These are phyloP conservation scores for Neoaliturus tenellus DNA, from an alignment of 2,888 invertebrate species.

Conservation along the genomic window DNA sequence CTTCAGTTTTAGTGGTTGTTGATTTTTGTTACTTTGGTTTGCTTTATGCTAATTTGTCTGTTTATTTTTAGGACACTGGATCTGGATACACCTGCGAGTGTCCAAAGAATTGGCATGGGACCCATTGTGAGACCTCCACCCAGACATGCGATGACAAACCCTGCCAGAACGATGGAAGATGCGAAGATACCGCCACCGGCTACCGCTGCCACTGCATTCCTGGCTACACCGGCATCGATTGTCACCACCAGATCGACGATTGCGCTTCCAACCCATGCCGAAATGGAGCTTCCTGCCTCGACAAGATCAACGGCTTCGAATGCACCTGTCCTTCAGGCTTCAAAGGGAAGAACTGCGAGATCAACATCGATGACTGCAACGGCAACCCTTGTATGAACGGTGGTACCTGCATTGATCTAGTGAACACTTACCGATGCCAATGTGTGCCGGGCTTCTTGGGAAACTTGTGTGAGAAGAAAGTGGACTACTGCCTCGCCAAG, in stretches of 20 bases:
- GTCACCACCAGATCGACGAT: constrained; percentile 88
- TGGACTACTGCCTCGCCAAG: constrained; percentile 91
- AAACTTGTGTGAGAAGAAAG: constrained; percentile 87
- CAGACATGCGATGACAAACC: constrained; percentile 88
- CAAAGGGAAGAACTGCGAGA: constrained; percentile 88
- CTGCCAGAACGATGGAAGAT: constrained; percentile 88
- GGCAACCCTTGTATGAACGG: constrained; percentile 92
- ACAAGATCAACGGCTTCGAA: constrained; percentile 82
- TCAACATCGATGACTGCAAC: constrained; percentile 90
- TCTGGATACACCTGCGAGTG: constrained; percentile 86
- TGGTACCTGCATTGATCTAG: constrained; percentile 90
- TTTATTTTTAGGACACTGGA: constrained; percentile 74
- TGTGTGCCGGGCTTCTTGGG: constrained; percentile 96
- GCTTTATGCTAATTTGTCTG: neutral
- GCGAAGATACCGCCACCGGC: constrained; percentile 78
- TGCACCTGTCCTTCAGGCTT: constrained; percentile 91
- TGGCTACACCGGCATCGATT: constrained; percentile 90
- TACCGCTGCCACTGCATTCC: constrained; percentile 89
- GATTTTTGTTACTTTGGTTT: neutral
- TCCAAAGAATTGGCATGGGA: constrained; percentile 88
- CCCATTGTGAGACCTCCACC: constrained; percentile 86
- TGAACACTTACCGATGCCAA: constrained; percentile 91
- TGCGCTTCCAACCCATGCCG: constrained; percentile 91
- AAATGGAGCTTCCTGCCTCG: constrained; percentile 88
- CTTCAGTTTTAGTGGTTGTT: too few species aligned